Base-by-base conservation (phyloP, 2,113 vertebrate genomes). In the Myxocyprinus asiaticus region DNA sequence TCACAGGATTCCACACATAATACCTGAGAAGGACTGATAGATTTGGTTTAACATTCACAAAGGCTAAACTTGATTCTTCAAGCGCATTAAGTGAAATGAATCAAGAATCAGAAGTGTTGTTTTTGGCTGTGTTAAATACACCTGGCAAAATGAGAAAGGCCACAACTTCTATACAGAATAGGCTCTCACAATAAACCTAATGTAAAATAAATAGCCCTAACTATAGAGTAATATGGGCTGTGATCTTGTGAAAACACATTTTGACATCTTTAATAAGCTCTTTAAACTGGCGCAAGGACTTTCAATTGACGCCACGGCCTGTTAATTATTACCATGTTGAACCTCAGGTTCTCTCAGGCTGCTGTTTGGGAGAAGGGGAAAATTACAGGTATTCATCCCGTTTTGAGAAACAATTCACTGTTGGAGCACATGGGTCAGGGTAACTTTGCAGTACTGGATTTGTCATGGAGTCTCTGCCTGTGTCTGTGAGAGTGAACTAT, bases 151-250 rank as follows among this genome's bases (percentile, higher is more conserved):
- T 53, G 47, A 53, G 11, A 59, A 65, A 33, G 17, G 67, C 59
- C 44, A 10, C 17, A 50, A 53, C 22, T 50, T 50, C 44, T 9
- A 15, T 65, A 65, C 43, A 73, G 33, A 64, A 77, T 74, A 58
- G 15, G 48, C 14, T 58, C 51, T 76, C 68, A 77, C 61, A 67
- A 17, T 64, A 74, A 50, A 15, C 44, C 9, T 63, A 72, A 77
- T 73, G 47, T 51, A 83, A 77, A 79, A 74, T 61, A 83, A 80
- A 83, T 67, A 81, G 48, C 64, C n/a, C n/a, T 55, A 58, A 73
- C 56, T 17, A 4, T 14, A 63, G 76, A 63, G 47, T 76, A 78
- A 67, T 76, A 83, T 76, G 62, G 72, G 56, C 65, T 43, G 15
- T 53, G 79, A 83, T 59, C 61, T 78, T 79, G 17, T 67, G 42